Base-by-base conservation (phyloP, 2,797 vertebrate species). In the Ambastaia sidthimunki region DNA sequence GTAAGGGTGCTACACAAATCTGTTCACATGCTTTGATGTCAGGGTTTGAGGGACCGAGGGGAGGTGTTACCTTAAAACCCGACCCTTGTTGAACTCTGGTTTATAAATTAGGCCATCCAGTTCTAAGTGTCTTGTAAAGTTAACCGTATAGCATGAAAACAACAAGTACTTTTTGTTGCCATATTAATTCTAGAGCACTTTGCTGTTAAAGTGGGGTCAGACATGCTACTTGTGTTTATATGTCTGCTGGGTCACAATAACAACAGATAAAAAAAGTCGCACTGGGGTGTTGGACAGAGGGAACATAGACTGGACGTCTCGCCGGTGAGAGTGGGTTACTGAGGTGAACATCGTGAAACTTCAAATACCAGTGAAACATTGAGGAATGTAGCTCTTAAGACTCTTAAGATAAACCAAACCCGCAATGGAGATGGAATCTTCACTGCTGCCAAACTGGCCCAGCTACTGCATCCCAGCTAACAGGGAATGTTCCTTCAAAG, bases 21-120 rank as follows among this genome's bases (percentile, higher is more conserved):
- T 79, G 34, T 71, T n/a, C 7, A 71, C 2, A 73, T 76, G 48
- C 62, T 76, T 66, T 76, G 62, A 76, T 55, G 31, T 74, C 21
- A 59, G 15, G 19, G 25, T 55, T 52, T 41, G 7, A 66, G n/a
- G 62, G 13, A 72, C 10, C 3, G 25, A 48, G 16, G 37, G 21
- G 55, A 74, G 52, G 23, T 57, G 74, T 60, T 37, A 60, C 23
- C 28, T 44, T 11, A 28, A 28, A 67, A 65, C 12, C 63, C 82
- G 80, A 89, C 86, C 86, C 71, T 3, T 59, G 55, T 84, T 82
- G 86, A 89, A 87, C 86, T 47, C 34, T 62, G 52, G 50, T 55
- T 65, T 37, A 71, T 71, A 75, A 67, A 81, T 54, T 18, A n/a
- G 59, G 48, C n/a, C 7, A 57, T 69, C 6, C 4, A 23, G 52